Evolutionary conservation across 2,888 invertebrate genomes (phyloP), one percentile per base, ranked within the genome.

Genomic region (Masnerella sp.): DNA sequence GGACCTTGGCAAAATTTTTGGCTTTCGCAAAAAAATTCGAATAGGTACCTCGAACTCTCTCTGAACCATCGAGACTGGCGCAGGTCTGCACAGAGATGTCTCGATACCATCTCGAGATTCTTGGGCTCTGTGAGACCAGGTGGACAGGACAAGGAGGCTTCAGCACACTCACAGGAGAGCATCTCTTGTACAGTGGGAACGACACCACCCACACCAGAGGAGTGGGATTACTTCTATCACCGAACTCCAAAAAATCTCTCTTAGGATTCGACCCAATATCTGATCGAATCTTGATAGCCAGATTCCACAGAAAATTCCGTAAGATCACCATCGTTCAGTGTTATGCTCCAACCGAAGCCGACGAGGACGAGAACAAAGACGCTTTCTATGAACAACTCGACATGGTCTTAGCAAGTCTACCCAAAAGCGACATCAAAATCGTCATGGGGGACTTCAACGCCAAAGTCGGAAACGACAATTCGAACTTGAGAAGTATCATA

Each of bases 41-140:
- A 42, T 32, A 32, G 56, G 56, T 56, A 56, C 56, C 25, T 40
- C 54, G 54, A 28, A 54, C 40, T 28, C 28, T 54, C 40, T 28
- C 40, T 9, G 38, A 54, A 11, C 15, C 40, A 14, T 54, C 40
- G 5, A 25, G 17, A 38, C 25, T 54, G 28, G 22, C 15, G 38
- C 17, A 15, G 11, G 2, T 11, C 9, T 40, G 40, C 18, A 7
- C 40, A 7, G 18, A 40, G n/a, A 40, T 40, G 40, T 22, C 1
- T 12, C 11, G 11, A 3, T 43, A 43, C 22, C 5, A 43, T 8
- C 43, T 43, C 15, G 11, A 43, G 2, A 40, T 40, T 1, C 40
- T 40, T 2, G 18, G 9, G 2, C 2, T 43, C 22, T 43, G 1
- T 8, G 43, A 25, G 9, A 43, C 25, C 7, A 15, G 40, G n/a